These are phyloP conservation scores for Tethya wilhelma DNA, from an alignment of 37 sponge, comb jelly and placozoan species.

Conservation along the genomic window DNA sequence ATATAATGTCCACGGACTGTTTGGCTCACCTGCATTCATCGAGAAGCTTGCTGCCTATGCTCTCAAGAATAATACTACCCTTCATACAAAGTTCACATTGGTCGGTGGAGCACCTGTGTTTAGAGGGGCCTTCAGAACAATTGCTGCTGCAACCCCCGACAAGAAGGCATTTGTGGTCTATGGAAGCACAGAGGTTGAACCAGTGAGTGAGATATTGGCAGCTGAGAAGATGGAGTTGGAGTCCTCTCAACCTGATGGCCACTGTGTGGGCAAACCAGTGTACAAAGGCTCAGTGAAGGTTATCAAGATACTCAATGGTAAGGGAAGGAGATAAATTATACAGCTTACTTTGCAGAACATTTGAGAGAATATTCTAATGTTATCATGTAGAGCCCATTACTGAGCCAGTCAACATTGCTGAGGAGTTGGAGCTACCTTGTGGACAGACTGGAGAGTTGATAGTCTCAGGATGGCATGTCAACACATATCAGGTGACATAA, in stretches of 20 bases:
- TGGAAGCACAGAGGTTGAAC: constrained; percentile 89
- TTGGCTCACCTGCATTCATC: constrained; percentile 70
- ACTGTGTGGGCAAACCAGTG: constrained; percentile 79
- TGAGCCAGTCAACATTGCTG: constrained; percentile 44
- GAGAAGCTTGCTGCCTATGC: constrained; percentile 59
- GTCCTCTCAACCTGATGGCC: constrained; percentile 30
- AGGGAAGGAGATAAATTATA: background rate
- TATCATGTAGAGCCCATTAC: constrained; percentile 15
- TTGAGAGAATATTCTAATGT: no score
- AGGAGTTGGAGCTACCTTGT: constrained; percentile 37
- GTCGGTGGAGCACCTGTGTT: constrained; percentile 83
- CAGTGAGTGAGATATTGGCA: constrained; percentile 62
- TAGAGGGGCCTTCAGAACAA: constrained; percentile 30
- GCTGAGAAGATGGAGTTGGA: constrained; percentile 65
- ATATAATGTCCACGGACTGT: constrained; percentile 31
- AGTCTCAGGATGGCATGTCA: constrained; percentile 89
- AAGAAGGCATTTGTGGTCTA: constrained; percentile 51
- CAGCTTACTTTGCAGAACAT: background rate
- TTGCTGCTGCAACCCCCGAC: constrained; percentile 33
- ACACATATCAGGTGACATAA: constrained; percentile 71
- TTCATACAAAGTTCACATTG: constrained; percentile 45
- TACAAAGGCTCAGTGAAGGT: constrained; percentile 65
- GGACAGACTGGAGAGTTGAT: constrained; percentile 76
- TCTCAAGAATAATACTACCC: constrained; percentile 16
- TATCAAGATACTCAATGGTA: constrained; percentile 55